Percentiles rank a stretch among this genome's conserved stretches.
phyloP scores from a whole-genome alignment of 2,113 vertebrate genomes.

The Choloepus hoffmanni region DNA sequence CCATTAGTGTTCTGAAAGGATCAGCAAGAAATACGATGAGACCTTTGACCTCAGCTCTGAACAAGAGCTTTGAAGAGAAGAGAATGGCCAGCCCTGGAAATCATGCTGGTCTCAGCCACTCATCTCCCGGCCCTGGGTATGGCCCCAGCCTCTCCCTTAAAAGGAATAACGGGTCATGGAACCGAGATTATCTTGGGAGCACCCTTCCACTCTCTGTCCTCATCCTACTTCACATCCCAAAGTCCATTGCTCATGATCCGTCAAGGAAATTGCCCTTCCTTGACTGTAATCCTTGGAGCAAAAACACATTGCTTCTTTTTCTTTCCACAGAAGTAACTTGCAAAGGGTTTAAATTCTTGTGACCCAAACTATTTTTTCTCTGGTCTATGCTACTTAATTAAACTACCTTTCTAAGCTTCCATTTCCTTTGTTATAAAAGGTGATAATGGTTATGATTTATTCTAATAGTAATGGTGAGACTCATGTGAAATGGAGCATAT shows the following conservation, averaged over 20 bases:
- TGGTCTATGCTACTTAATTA: background rate
- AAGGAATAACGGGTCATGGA: background rate
- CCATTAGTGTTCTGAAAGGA: constrained; percentile 62
- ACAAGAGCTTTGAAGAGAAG: constrained; percentile 5
- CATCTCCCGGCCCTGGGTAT: rapidly evolving
- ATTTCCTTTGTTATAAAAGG: background rate
- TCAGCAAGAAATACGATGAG: constrained; percentile 52
- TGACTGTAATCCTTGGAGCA: background rate
- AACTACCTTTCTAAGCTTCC: background rate
- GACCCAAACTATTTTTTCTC: background rate
- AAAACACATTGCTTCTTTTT: background rate
- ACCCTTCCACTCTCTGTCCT: background rate
- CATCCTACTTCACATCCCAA: background rate
- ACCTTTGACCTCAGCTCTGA: constrained; percentile 69
- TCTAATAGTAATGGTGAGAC: background rate
- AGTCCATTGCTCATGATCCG: background rate
- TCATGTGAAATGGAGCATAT: background rate
- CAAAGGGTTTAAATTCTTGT: background rate
- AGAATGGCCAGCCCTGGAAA: background rate
- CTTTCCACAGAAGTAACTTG: background rate
- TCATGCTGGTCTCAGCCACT: background rate
- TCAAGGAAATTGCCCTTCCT: background rate
- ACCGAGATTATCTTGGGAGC: background rate
- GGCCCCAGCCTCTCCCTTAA: background rate
- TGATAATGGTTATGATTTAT: background rate